Evolutionary conservation across 2,113 vertebrate genomes (phyloP), one percentile per base, ranked within the genome.

Genomic region (Blennius ocellaris): DNA sequence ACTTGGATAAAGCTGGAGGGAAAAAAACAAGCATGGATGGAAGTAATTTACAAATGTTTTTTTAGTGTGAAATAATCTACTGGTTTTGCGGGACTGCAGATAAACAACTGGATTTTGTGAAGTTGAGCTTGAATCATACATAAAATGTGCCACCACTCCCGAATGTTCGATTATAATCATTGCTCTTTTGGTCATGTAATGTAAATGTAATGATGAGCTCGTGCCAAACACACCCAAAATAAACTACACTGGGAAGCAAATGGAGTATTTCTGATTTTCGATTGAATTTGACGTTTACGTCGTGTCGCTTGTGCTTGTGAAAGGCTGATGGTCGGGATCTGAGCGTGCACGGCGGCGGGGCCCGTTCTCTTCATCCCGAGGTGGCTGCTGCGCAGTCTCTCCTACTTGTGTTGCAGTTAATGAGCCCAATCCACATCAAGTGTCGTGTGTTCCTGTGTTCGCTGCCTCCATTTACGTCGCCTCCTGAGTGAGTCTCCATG

Each of bases 341-440:
- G 7, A 5, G 45, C 11, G n/a, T 74, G 70, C 76, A 49, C 41
- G 65, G 61, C 79, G 61, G 64, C 36, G 8, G 5, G 40, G 87
- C 71, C 71, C 47, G 61, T 84, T 80, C 78, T 68, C 73, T 72
- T 73, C 69, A 41, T 82, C 83, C 83, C 75, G 40, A 69, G 87
- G 85, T 80, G 73, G 66, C 69, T 16, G 77, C 74, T 36, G 67
- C 4, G 72, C 40, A 49, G 66, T 69, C 79, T 77, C 70, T 56
- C 77, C 81, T n/a, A 54, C 80, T 86, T 62, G 63, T 62, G 63
- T 86, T 86, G 80, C 56, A 7, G 60, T 57, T 86, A 88, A 89
- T 86, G 83, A 90, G 83, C 85, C 85, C 87, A 67, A 81, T 86
- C 78, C 76, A 78, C 81, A 73, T 89, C 73, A 69, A 86, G 85